Evolutionary conservation across 2,888 invertebrate species (phyloP).

Genomic region (Agelastica alni): DNA sequence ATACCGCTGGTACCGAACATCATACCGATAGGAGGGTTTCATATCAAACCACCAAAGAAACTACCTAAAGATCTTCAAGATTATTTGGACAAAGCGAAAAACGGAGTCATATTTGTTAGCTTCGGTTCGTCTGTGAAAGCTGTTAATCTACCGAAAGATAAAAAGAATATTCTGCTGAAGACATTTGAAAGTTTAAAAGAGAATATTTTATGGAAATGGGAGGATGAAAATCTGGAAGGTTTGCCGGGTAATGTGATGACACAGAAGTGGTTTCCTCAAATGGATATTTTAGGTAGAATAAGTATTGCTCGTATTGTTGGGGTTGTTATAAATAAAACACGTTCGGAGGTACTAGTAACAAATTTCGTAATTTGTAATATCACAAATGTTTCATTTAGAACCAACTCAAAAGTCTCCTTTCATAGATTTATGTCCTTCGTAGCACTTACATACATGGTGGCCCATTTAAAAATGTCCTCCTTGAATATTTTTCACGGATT

Average conservation of each 20-base stretch:
- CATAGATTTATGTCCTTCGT: no score
- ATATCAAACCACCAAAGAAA: slow-evolving; percentile 47
- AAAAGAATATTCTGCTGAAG: slow-evolving; percentile 60
- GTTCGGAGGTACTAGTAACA: no score
- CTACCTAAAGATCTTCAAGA: slow-evolving; percentile 57
- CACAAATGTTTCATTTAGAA: no score
- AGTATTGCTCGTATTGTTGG: no score
- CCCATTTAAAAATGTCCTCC: no score
- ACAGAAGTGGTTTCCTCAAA: slow-evolving; percentile 60
- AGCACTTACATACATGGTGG: no score
- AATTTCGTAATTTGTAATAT: no score
- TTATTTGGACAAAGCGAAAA: slow-evolving; percentile 59
- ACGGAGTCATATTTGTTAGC: slow-evolving; percentile 64
- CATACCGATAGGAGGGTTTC: slow-evolving; percentile 64
- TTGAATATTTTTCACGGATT: no score
- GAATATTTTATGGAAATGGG: slow-evolving; percentile 70
- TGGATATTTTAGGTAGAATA: slow-evolving; percentile 28
- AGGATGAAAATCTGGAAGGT: slow-evolving; percentile 51
- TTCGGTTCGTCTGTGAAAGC: slow-evolving; percentile 66
- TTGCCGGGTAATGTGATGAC: slow-evolving; percentile 54
- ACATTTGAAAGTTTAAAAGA: slow-evolving; percentile 65
- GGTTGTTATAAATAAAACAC: no score
- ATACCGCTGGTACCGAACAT: slow-evolving; percentile 62
- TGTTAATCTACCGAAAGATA: slow-evolving; percentile 60
- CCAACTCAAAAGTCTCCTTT: no score